Percentiles rank a stretch among this genome's conserved stretches.
These are phyloP conservation scores for Caenorhabditis sp. DNA, from an alignment of 2,888 invertebrate species.

Conservation along the genomic window DNA sequence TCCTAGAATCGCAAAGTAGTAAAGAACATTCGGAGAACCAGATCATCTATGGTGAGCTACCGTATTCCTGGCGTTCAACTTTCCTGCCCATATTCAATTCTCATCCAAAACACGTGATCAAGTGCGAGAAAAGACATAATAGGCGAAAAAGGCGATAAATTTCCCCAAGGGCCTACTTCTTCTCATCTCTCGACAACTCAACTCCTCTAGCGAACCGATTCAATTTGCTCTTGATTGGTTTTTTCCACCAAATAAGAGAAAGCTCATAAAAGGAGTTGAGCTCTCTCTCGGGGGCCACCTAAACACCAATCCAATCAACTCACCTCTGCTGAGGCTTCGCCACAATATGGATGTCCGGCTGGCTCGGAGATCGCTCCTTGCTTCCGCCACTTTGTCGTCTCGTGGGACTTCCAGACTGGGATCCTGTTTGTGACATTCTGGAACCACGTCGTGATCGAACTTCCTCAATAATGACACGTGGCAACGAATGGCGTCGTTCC, in stretches of 20 bases:
- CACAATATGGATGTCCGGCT: constrained; percentile 76
- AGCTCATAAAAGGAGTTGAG: constrained; percentile 43
- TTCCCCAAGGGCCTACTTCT: constrained; percentile 59
- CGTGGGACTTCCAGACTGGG: constrained; percentile 74
- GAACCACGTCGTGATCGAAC: constrained; percentile 76
- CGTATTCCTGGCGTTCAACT: not conserved
- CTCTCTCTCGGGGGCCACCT: constrained; percentile 5
- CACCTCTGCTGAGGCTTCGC: constrained; percentile 75
- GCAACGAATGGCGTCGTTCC: constrained; percentile 70
- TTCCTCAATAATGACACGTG: constrained; percentile 78
- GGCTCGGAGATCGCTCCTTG: constrained; percentile 75
- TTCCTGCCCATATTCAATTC: not conserved
- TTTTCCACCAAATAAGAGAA: constrained; percentile 40
- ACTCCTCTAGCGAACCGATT: constrained; percentile 34
- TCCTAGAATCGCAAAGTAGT: too few species aligned
- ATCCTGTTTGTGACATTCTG: constrained; percentile 74
- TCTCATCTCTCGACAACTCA: constrained; percentile 23
- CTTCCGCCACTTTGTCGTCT: constrained; percentile 70
- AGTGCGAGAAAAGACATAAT: constrained; percentile 49
- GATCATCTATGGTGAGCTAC: not conserved
- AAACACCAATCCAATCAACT: constrained; percentile 45
- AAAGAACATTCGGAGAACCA: not conserved
- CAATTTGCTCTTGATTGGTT: constrained; percentile 59
- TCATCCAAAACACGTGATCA: constrained; percentile 36
- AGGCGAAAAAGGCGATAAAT: constrained; percentile 49